A percentile compares a stretch with the other conserved stretches of the same genome.
Conservation (phyloP, 2,797 vertebrate genomes). For the Aldrovandia affinis region DNA sequence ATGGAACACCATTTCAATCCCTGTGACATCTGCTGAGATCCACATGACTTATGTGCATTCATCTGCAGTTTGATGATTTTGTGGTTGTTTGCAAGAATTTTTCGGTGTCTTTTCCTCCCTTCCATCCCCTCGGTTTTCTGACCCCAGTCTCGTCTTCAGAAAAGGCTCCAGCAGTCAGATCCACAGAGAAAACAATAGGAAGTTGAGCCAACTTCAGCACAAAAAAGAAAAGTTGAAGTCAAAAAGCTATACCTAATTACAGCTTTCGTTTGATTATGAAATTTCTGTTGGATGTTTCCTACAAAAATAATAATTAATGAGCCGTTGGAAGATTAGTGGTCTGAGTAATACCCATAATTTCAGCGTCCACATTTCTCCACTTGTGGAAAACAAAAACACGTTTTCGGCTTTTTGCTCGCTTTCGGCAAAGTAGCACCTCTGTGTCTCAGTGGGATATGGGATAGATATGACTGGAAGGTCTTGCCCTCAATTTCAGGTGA, state of each 20-base stretch:
- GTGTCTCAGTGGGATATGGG: neutral
- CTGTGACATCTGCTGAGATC: neutral
- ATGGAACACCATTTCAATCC: neutral
- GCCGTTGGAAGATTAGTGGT: neutral
- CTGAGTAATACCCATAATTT: slow-evolving; percentile 5
- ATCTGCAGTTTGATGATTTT: neutral
- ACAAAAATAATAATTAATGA: slow-evolving; percentile 19
- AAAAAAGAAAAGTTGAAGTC: neutral
- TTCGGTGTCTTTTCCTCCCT: neutral
- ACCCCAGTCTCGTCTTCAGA: neutral
- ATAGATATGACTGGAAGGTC: neutral
- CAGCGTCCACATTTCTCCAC: slow-evolving; percentile 4
- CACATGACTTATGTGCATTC: neutral
- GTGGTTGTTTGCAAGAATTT: neutral
- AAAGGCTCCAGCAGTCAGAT: neutral
- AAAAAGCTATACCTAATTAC: slow-evolving; percentile 8
- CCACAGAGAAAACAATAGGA: neutral
- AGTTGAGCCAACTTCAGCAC: neutral
- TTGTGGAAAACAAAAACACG: slow-evolving; percentile 1
- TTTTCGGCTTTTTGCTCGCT: neutral
- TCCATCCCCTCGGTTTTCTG: neutral
- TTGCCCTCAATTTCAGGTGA: neutral
- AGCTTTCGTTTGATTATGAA: neutral
- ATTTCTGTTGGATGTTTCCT: slow-evolving; percentile 6
- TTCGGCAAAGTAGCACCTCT: neutral